Evolutionary conservation across 1,140 invertebrate species (phyloP), one percentile per base, ranked within the genome.

Genomic region (Ceratitis capitata): DNA sequence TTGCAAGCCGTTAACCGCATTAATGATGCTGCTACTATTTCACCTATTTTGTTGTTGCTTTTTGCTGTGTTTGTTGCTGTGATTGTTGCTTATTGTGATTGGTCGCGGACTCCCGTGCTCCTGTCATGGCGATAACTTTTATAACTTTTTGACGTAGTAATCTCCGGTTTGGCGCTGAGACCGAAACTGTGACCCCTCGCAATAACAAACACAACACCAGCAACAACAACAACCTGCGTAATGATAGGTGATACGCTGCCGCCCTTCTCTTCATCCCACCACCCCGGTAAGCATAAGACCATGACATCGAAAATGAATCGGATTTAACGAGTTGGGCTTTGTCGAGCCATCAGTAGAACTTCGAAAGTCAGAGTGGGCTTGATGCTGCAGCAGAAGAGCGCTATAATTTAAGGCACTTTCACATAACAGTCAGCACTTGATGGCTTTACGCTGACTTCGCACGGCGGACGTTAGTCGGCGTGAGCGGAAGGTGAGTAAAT

Each of bases 101-200:
- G 23, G 19, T 56, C 23, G 51, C n/a, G n/a, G n/a, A n/a, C n/a
- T n/a, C n/a, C 3, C 3, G 51, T 23, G n/a, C 51, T 56, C 51
- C 51, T 56, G 35, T 32, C 29, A 14, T 39, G 16, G 29, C 35
- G 32, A 69, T 69, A 35, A 69, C 29, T 69, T 69, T 69, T 69
- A 69, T 14, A 69, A 69, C 61, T 69, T 69, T 61, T 69, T 69
- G 32, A 69, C 61, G 61, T 35, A 39, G 39, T 69, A 69, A 69
- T 69, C 61, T 69, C 61, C 29, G 61, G 61, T 69, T n/a, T 39
- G 61, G 14, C 32, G 29, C 61, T 39, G 32, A 3, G 29, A n/a
- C n/a, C 61, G 39, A 69, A 29, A 32, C 29, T 69, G 32, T 69
- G 61, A 69, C 61, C 32, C 61, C 39, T 69, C 32, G 39, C 61